phyloP scores from a whole-genome alignment of 1,140 invertebrate species.

The Drosophila kanapiae region DNA sequence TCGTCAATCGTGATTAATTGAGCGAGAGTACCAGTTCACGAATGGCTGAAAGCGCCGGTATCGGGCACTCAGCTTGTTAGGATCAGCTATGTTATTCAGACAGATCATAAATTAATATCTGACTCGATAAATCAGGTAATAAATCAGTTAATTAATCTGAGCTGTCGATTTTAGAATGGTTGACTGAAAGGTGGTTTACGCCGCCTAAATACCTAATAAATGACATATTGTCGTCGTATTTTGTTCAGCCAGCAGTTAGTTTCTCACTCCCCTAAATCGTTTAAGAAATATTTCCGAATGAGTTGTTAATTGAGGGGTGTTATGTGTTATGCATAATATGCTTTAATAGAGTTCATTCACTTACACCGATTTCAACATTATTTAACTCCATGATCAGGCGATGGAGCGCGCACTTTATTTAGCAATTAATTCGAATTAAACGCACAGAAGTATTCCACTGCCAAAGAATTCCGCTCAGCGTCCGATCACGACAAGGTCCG shows the following conservation, averaged over 20 bases:
- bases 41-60: slow-evolving; percentile 7
- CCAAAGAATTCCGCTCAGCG: slow-evolving; percentile 15
- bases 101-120: slow-evolving; percentile 63
- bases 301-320: slow-evolving; percentile 22
- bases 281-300: slow-evolving; percentile 18
- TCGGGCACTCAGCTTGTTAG: slow-evolving; percentile 11
- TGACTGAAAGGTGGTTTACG: slow-evolving; percentile 6
- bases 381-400: slow-evolving; percentile 57
- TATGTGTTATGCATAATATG: background rate
- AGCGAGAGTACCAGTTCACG: slow-evolving; percentile 61
- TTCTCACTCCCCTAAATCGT: background rate
- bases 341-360: background rate
- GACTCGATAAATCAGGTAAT: slow-evolving; percentile 50
- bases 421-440: slow-evolving; percentile 17
- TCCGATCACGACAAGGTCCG: slow-evolving; percentile 39
- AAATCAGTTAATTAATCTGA: slow-evolving; percentile 51
- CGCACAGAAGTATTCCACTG: background rate
- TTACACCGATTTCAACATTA: slow-evolving; percentile 58
- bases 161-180: slow-evolving; percentile 30
- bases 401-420: slow-evolving; percentile 32
- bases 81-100: slow-evolving; percentile 40
- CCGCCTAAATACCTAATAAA: slow-evolving; percentile 17
- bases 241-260: background rate
- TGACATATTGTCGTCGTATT: slow-evolving; percentile 54
- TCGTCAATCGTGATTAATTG: slow-evolving; percentile 68